Evolutionary conservation across 2,113 vertebrate species (phyloP).

Genomic region (Syngnathus floridae): DNA sequence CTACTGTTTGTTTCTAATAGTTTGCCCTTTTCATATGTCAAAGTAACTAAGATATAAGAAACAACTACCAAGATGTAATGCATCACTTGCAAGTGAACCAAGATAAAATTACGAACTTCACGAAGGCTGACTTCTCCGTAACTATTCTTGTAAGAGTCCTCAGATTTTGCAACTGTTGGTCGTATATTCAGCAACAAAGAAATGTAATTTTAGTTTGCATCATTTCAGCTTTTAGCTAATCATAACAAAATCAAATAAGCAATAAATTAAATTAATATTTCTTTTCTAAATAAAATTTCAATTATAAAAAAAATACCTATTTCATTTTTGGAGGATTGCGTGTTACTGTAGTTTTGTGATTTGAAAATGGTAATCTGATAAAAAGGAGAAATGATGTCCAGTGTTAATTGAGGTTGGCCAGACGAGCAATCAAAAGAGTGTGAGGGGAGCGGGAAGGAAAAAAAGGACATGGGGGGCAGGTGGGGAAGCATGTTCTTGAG

Average conservation of each 20-base stretch:
- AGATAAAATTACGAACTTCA: background rate
- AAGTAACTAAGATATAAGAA: background rate
- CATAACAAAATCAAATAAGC: background rate
- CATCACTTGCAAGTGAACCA: background rate
- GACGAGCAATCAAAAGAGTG: background rate
- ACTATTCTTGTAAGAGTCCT: too few species aligned
- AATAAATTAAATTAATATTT: background rate
- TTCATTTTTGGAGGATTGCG: background rate
- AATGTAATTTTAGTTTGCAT: background rate
- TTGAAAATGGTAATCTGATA: background rate
- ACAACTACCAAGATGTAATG: background rate
- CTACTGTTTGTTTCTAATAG: background rate
- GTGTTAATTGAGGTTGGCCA: background rate
- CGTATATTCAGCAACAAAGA: background rate
- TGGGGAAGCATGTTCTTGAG: conserved; percentile 42
- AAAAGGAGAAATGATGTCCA: background rate
- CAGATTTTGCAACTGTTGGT: background rate
- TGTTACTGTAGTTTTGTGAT: background rate
- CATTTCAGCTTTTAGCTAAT: background rate
- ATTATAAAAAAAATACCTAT: background rate
- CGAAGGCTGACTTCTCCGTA: too few species aligned
- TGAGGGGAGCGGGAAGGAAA: conserved; percentile 11
- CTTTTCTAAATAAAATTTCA: background rate
- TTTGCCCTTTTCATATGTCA: background rate
- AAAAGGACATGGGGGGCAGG: conserved; percentile 17